Percentiles rank a stretch among this genome's conserved stretches.
phyloP scores from a whole-genome alignment of 2,113 vertebrate species.

The Axis porcinus region DNA sequence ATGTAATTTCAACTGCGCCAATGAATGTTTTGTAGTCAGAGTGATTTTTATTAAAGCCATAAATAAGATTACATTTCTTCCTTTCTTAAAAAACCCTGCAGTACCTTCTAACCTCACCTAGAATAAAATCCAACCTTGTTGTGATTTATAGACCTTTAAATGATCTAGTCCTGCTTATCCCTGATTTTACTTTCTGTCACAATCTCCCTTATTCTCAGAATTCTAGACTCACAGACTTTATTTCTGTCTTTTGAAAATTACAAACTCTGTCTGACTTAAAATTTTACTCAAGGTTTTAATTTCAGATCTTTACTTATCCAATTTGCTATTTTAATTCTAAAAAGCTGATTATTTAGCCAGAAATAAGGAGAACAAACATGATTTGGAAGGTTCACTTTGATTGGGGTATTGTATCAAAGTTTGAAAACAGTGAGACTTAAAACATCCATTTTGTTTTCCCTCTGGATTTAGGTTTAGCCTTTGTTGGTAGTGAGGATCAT shows the following conservation, averaged over 20 bases:
- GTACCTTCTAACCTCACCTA: background rate
- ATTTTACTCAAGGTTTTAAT: background rate
- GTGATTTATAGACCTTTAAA: background rate
- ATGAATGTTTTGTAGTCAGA: background rate
- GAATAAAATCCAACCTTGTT: background rate
- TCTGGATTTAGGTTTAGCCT: background rate
- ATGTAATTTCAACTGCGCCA: background rate
- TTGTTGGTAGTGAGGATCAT: background rate
- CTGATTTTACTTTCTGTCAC: background rate
- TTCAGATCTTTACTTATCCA: background rate
- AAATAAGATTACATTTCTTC: background rate
- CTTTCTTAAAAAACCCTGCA: background rate
- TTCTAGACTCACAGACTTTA: background rate
- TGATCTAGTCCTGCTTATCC: background rate
- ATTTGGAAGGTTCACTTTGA: background rate
- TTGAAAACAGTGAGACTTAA: background rate
- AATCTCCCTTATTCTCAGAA: background rate
- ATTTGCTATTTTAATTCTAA: background rate
- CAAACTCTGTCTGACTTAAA: background rate
- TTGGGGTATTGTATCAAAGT: background rate
- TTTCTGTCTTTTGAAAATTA: background rate
- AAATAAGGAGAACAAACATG: background rate
- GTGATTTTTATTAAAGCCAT: background rate
- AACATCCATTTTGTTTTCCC: background rate
- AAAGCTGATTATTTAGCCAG: background rate